Base-by-base conservation (phyloP, 2,113 vertebrate species). In the Climacteris rufus region DNA sequence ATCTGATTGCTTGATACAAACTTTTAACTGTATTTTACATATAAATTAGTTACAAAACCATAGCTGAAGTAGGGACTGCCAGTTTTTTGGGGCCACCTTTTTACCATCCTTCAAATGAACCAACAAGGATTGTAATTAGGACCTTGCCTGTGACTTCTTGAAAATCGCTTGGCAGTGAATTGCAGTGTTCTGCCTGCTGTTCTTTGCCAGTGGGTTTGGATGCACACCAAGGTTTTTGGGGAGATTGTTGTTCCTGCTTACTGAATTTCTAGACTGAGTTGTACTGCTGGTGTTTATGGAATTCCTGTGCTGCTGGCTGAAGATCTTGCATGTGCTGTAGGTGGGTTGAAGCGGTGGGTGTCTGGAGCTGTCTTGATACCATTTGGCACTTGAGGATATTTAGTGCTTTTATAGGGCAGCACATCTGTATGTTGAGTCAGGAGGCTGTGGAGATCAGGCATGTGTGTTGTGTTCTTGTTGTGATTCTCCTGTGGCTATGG, bases 401-500 rank as follows among this genome's bases (percentile, higher is more conserved):
- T 28, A 37, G 18, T 7, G 13, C 85, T 85, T 64, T 59, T 39
- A 31, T 27, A 54, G 39, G 31, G 44, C 44, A 74, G 31, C n/a
- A 28, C 17, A 16, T n/a, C 14, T 0, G 2, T 6, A 0, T 20
- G 2, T 28, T 49, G 50, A 61, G 37, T 40, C 3, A 57, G 49
- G 33, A 87, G 66, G 25, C 45, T 57, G 37, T 61, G 63, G 63
- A 72, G 65, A 27, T 70, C 15, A 10, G 18, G 21, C 0, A 0
- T 0, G 0, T 3, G 4, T 3, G 3, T 56, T 5, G 6, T 74
- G 49, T 52, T 83, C 40, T 45, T 17, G 12, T 21, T 7, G 25
- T 42, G 27, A 60, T 69, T 90, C 27, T 6, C 15, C 5, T 40
- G 45, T 63, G 83, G 33, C 33, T 81, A 0, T 63, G 83, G 11